Base-by-base conservation (phyloP, 2,113 vertebrate species). In the Narcine bancroftii region DNA sequence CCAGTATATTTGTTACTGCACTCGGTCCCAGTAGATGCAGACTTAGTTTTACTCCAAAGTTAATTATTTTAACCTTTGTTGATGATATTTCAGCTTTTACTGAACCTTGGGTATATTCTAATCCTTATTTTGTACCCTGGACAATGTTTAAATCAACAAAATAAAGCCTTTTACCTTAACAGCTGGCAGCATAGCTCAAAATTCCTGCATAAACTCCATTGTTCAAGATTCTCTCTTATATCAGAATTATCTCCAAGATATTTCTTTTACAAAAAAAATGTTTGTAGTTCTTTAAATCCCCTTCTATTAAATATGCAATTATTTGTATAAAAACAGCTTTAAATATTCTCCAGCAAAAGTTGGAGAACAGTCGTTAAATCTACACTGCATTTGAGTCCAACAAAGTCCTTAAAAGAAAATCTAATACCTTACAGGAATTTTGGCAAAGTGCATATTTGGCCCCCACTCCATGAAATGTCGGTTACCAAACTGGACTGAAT, bases 371-470 rank as follows among this genome's bases (percentile, higher is more conserved):
- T 13, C 77, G 11, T 50, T 81, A 87, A 87, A 60, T 87, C 81
- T n/a, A 63, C 7, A 60, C 60, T 63, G 56, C 9, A 26, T 81
- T 81, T 81, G 53, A 36, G 36, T 17, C 81, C 81, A 60, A 60
- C 19, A 87, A 36, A 87, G n/a, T 60, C 29, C 53, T 87, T 56
- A 60, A 60, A 63, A 21, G 53, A 60, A 60, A 60, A 87, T 87
- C 53, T 33, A 29, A 87, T 87, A 87, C 81, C 56, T 87, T 60
- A 5, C n/a, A 87, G 53, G 81, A 87, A 87, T 87, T 87, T 87
- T 36, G 53, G 33, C 53, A 33, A 85, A 36, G 33, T 29, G 5
- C 15, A n/a, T 60, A 33, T 19, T 69, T 60, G 50, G 81, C 50
- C 56, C 26, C 53, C 81, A 87, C 53, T 15, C n/a, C 11, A 17